Evolutionary conservation across 2,888 invertebrate species (phyloP), one percentile per base, ranked within the genome.

Genomic region (Smittia aterrima): DNA sequence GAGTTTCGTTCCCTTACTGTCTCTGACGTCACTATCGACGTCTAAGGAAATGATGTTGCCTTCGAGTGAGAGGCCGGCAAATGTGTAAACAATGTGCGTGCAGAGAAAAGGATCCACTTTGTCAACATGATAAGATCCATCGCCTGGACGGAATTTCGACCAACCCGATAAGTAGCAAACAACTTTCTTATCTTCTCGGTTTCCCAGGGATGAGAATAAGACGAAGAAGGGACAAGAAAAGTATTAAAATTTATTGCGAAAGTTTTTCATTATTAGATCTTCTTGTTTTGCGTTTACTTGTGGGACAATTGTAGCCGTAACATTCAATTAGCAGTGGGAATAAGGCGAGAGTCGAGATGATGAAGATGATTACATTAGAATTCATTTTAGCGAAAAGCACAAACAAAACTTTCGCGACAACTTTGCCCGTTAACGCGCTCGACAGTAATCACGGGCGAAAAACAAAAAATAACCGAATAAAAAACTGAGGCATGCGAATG

Each of bases 81-180:
- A 94, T 2, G 92, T 88, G 79, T 93, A 94, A 7, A 94, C 87
- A 7, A 92, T 83, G 79, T 93, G 93, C 0, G 93, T 93, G 81
- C 94, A 94, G 6, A 92, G 83, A 13, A 86, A 85, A 0, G 93
- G 90, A 77, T 90, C 89, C 76, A 93, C 85, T 80, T 92, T 84
- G 32, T 88, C 87, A 18, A 91, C 82, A 1, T 84, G 83, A 81
- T 89, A 93, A 76, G 86, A 85, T 0, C 91, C 93, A 27, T 83
- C 85, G 0, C 82, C 86, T 0, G 87, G 86, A 20, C 93, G 85
- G 83, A 93, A 93, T 0, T 86, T 87, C 0, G 93, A 90, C 93
- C 93, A 93, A 7, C 90, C 87, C 3, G 90, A 90, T 66, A 92
- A 86, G 80, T 93, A 94, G 82, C 93, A 93, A 0, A 91, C 91